Conservation (phyloP, 2,888 invertebrate genomes). For the Empis livida region DNA sequence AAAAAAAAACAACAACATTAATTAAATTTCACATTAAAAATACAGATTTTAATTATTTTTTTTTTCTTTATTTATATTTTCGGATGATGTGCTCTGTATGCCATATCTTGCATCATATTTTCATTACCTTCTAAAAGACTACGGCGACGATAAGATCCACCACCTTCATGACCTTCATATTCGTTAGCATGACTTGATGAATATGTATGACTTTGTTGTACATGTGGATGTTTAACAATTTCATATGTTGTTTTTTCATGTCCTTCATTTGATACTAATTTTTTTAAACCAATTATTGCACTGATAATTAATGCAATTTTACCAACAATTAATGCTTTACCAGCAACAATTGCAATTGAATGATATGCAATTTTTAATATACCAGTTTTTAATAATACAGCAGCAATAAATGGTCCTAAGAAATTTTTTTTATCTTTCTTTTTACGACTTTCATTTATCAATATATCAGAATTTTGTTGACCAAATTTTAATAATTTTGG, state of each 20-base stretch:
- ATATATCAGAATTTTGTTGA: constrained; percentile 32
- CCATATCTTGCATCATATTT: constrained; percentile 49
- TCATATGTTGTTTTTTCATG: constrained; percentile 73
- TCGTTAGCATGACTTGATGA: constrained; percentile 52
- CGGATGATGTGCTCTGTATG: constrained; percentile 43
- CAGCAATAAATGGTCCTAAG: constrained; percentile 53
- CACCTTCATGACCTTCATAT: constrained; percentile 44
- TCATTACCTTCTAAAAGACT: constrained; percentile 44
- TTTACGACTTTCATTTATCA: constrained; percentile 42
- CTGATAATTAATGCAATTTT: constrained; percentile 72
- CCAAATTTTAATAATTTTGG: constrained; percentile 38
- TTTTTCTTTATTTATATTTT: background rate
- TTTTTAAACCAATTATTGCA: constrained; percentile 68
- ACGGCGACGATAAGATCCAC: constrained; percentile 45
- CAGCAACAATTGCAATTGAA: constrained; percentile 61
- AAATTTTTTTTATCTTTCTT: constrained; percentile 45
- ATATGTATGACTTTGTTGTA: constrained; percentile 63
- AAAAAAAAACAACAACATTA: background rate
- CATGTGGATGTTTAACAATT: constrained; percentile 75
- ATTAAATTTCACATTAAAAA: too few relatives aligned
- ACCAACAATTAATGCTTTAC: constrained; percentile 68
- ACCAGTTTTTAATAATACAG: constrained; percentile 56
- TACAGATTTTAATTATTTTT: background rate
- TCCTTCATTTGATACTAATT: constrained; percentile 54
- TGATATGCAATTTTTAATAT: constrained; percentile 63